Conservation (phyloP, 2,888 invertebrate species). For the Schizaphis graminum region DNA sequence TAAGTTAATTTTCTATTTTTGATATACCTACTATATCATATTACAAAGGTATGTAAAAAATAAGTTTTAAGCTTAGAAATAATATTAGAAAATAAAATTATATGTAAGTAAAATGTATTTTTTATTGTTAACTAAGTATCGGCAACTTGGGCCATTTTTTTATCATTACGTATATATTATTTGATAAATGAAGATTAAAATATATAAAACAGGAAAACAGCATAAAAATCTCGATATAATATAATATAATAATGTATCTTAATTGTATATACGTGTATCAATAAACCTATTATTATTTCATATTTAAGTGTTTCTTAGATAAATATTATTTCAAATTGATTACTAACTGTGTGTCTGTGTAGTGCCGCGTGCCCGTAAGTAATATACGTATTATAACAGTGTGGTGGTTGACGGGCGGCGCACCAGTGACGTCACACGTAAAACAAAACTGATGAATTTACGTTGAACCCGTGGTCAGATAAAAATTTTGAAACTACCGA, state of each 20-base stretch:
- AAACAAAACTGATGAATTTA: constrained; percentile 31
- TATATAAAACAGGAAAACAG: too few relatives aligned
- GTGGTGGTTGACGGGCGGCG: not conserved
- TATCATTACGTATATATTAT: too few relatives aligned
- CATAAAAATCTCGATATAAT: too few relatives aligned
- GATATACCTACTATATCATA: too few relatives aligned
- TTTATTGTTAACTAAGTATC: not conserved
- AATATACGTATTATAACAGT: too few relatives aligned
- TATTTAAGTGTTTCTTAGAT: not conserved
- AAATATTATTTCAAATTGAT: constrained; percentile 22
- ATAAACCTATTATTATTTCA: not conserved
- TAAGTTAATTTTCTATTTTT: constrained; percentile 15
- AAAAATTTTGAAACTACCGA: constrained; percentile 7
- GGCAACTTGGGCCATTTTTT: too few relatives aligned
- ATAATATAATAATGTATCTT: too few relatives aligned
- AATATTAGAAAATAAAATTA: constrained; percentile 20
- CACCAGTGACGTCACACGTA: constrained; percentile 40
- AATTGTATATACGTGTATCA: too few relatives aligned
- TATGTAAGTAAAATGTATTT: not conserved
- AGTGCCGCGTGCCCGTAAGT: too few relatives aligned
- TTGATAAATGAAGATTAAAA: too few relatives aligned
- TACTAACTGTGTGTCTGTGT: not conserved
- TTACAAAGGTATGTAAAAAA: constrained; percentile 7
- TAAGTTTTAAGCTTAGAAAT: constrained; percentile 6
- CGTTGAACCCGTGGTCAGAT: constrained; percentile 6